These are phyloP conservation scores for Ia io DNA, from an alignment of 2,113 vertebrate species.

Conservation along the genomic window DNA sequence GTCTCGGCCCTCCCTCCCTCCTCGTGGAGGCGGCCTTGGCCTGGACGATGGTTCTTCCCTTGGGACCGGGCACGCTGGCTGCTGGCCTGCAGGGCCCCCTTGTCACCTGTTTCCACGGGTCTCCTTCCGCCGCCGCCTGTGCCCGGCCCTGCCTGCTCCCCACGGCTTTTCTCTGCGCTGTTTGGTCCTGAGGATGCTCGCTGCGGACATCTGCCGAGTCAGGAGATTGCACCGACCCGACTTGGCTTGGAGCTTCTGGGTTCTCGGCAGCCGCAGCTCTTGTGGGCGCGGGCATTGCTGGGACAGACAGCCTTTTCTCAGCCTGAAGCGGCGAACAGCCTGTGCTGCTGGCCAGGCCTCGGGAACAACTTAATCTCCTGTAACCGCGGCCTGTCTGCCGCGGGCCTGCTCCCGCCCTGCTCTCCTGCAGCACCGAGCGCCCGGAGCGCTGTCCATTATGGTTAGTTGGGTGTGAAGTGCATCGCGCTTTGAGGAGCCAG, in stretches of 20 bases:
- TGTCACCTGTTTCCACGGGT: rapidly evolving
- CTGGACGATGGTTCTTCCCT: rapidly evolving
- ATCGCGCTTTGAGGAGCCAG: neutral
- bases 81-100: neutral
- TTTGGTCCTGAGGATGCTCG: rapidly evolving
- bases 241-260: neutral
- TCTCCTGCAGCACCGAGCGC: neutral
- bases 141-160: no score
- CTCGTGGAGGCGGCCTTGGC: rapidly evolving
- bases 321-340: neutral
- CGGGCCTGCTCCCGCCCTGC: no score
- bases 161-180: rapidly evolving
- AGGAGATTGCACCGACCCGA: rapidly evolving
- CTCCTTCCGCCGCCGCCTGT: no score
- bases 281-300: neutral
- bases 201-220: rapidly evolving
- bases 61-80: neutral
- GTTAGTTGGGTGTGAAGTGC: neutral
- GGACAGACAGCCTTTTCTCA: neutral
- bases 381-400: neutral
- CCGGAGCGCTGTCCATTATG: no score
- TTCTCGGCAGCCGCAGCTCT: neutral
- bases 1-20: no score
- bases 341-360: rapidly evolving
- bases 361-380: no score